Evolutionary conservation across 2,888 invertebrate species (phyloP).

Genomic region (Anthophora plumipes): DNA sequence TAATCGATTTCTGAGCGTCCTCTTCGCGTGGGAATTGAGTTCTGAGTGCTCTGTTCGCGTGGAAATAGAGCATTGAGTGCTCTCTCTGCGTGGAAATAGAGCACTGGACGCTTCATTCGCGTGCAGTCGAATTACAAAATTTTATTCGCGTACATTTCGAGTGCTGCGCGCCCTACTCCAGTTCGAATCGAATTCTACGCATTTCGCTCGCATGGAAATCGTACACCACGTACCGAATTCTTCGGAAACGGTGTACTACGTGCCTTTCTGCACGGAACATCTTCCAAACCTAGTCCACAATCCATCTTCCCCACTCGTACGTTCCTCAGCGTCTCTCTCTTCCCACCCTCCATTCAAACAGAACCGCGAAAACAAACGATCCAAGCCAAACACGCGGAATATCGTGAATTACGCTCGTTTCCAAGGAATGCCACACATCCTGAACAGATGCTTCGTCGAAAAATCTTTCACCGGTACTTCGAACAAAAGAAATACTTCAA

Average conservation of each 20-base stretch:
- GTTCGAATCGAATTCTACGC: neutral
- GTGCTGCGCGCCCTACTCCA: too few relatives aligned
- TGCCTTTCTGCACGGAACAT: neutral
- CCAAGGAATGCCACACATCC: neutral
- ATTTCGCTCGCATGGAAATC: neutral
- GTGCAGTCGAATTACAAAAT: too few relatives aligned
- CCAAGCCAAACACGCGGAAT: neutral
- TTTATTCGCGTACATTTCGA: too few relatives aligned
- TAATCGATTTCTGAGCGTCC: neutral
- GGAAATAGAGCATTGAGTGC: too few relatives aligned
- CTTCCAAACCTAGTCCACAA: neutral
- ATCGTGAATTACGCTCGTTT: neutral
- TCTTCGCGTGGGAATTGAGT: neutral
- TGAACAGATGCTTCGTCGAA: neutral
- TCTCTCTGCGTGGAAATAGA: too few relatives aligned
- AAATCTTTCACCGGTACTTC: neutral
- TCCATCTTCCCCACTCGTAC: neutral
- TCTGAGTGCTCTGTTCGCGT: too few relatives aligned
- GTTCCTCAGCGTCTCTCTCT: too few relatives aligned
- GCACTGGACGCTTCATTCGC: too few relatives aligned
- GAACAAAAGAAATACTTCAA: neutral
- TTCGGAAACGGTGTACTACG: neutral
- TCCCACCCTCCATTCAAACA: too few relatives aligned
- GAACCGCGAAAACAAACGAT: neutral
- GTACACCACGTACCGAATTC: neutral